phyloP scores from a whole-genome alignment of 64 coral and sea anemone genomes.

The Acropora yongei region DNA sequence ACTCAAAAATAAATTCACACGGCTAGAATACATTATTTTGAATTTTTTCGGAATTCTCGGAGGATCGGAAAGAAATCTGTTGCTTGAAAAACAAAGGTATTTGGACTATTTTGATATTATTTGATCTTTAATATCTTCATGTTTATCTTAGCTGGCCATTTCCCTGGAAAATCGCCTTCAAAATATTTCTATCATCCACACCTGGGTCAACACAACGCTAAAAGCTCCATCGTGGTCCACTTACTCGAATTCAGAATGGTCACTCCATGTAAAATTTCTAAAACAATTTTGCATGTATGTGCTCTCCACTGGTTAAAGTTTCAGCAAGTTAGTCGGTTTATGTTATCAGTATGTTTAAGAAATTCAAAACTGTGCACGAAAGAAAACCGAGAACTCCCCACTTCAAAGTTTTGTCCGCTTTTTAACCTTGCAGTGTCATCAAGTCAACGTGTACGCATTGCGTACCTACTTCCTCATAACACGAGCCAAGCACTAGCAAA shows the following conservation, averaged over 20 bases:
- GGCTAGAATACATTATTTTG: neutral
- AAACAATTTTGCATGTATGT: constrained; percentile 13
- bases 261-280: constrained; percentile 12
- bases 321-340: constrained; percentile 16
- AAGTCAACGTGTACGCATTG: too few species aligned
- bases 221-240: constrained; percentile 1
- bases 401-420: too few species aligned
- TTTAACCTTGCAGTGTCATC: too few species aligned
- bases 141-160: constrained; percentile 36
- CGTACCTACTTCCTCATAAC: too few species aligned
- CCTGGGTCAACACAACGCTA: constrained; percentile 46
- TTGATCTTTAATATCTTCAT: neutral
- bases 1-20: neutral
- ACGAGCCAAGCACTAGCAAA: too few species aligned
- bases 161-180: constrained; percentile 11
- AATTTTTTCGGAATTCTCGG: neutral
- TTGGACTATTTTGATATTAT: neutral
- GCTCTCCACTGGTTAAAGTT: constrained; percentile 1
- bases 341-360: constrained; percentile 14
- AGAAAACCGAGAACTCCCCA: neutral
- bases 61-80: neutral
- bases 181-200: neutral
- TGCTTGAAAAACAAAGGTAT: neutral
- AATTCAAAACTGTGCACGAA: neutral
- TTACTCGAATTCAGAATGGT: neutral